Conservation (phyloP, 2,888 invertebrate genomes). For the Iselma pallidipennis region DNA sequence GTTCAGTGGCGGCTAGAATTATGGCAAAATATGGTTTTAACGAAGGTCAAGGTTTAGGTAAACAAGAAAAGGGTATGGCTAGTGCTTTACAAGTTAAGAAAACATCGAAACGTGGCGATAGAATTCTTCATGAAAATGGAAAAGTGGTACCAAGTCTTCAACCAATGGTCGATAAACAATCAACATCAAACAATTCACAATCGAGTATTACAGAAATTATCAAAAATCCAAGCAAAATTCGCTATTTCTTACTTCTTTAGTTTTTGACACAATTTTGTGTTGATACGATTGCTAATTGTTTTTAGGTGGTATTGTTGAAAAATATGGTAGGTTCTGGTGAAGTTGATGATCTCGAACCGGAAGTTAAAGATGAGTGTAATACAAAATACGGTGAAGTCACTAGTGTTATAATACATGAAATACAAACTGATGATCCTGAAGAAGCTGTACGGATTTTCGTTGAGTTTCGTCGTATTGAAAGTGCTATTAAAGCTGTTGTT, state of each 20-base stretch:
- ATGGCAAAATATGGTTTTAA: conserved; percentile 99
- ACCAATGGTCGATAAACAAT: conserved; percentile 49
- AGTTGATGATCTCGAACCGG: conserved; percentile 95
- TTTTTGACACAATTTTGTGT: too few species aligned
- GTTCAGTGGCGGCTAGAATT: conserved; percentile 94
- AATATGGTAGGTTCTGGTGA: conserved; percentile 99
- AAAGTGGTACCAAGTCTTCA: conserved; percentile 67
- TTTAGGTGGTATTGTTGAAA: conserved; percentile 59
- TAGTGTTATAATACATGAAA: conserved; percentile 90
- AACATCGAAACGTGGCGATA: conserved; percentile 93
- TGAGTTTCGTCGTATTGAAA: conserved; percentile 95
- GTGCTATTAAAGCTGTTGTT: conserved; percentile 97
- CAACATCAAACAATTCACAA: conserved; percentile 43
- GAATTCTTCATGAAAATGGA: conserved; percentile 95
- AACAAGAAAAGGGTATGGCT: conserved; percentile 97
- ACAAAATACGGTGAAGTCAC: conserved; percentile 96
- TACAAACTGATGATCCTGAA: conserved; percentile 78
- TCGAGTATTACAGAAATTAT: conserved; percentile 90
- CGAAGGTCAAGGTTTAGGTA: conserved; percentile 96
- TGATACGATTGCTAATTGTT: too few species aligned
- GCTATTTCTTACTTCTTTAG: too few species aligned
- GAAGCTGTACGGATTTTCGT: conserved; percentile 98
- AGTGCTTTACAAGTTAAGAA: conserved; percentile 96
- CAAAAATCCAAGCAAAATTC: conserved; percentile 94
- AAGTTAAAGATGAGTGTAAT: conserved; percentile 98